Conservation (phyloP, 2,888 invertebrate species). For the Apotomis capreana region DNA sequence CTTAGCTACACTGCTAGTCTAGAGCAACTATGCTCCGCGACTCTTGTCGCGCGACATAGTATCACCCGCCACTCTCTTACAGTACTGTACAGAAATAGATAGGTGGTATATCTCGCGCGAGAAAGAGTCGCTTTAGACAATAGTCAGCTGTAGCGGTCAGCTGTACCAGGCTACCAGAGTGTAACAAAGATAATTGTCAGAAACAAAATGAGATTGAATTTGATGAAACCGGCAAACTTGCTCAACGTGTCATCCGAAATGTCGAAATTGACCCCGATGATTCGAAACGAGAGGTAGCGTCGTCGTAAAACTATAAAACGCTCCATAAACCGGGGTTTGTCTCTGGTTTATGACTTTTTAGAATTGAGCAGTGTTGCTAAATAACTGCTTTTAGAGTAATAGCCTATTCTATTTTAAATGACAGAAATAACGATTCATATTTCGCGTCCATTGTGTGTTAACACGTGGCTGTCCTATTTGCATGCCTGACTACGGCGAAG, state of each 20-base stretch:
- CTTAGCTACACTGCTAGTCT: too few relatives aligned
- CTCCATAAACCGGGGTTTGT: background rate
- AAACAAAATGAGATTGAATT: background rate
- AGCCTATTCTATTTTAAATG: constrained; percentile 14
- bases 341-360: background rate
- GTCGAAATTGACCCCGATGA: constrained; percentile 24
- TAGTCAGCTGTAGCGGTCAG: too few relatives aligned
- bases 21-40: too few relatives aligned
- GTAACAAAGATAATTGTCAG: background rate
- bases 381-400: constrained; percentile 13
- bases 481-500: background rate
- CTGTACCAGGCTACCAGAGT: too few relatives aligned
- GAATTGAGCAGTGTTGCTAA: background rate
- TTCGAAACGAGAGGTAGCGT: background rate
- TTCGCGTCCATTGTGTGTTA: constrained; percentile 1
- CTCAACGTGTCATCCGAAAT: constrained; percentile 22
- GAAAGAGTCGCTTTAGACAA: too few relatives aligned
- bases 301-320: constrained; percentile 2
- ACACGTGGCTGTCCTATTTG: background rate
- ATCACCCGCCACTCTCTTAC: too few relatives aligned
- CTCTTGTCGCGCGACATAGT: too few relatives aligned
- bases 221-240: constrained; percentile 4
- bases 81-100: too few relatives aligned
- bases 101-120: too few relatives aligned
- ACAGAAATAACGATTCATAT: constrained; percentile 11